These are phyloP conservation scores for Fulmarus glacialis DNA, from an alignment of 2,113 vertebrate species.

Conservation along the genomic window DNA sequence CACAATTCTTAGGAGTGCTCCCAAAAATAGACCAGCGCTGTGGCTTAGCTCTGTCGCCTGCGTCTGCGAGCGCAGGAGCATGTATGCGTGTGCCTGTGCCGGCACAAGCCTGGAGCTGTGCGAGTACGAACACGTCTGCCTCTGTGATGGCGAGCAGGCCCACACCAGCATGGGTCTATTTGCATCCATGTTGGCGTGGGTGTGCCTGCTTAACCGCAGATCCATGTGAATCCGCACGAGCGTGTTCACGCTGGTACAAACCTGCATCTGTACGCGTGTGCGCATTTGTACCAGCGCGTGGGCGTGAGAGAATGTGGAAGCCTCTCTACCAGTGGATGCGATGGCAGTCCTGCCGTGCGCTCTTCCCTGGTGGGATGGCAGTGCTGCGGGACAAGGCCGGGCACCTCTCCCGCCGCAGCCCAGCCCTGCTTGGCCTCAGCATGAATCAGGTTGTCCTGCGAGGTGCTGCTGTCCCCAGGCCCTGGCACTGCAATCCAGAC, in stretches of 20 bases:
- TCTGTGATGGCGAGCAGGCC: neutral
- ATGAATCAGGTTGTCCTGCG: fast-evolving
- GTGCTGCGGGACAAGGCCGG: neutral
- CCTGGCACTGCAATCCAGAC: neutral
- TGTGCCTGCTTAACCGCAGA: neutral
- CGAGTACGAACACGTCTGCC: neutral
- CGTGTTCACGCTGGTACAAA: neutral
- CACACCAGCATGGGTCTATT: neutral
- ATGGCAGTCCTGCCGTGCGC: fast-evolving
- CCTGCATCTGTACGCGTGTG: neutral
- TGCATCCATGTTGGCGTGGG: neutral
- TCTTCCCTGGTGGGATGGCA: fast-evolving
- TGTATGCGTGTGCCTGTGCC: neutral
- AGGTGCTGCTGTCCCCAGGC: fast-evolving
- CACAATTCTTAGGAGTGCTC: constrained; percentile 72
- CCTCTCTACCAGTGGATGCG: neutral
- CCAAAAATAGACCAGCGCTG: constrained; percentile 74
- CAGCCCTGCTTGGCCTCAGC: neutral
- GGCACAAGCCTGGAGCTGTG: neutral
- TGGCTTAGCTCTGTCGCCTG: neutral
- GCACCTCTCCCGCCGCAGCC: neutral
- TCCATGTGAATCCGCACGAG: neutral
- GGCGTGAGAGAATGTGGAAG: neutral
- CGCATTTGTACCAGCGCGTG: fast-evolving
- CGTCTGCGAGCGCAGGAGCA: neutral